A percentile compares a stretch with the other conserved stretches of the same genome.
Conservation (phyloP, 2,113 vertebrate species). For the Pteruthius melanotis region DNA sequence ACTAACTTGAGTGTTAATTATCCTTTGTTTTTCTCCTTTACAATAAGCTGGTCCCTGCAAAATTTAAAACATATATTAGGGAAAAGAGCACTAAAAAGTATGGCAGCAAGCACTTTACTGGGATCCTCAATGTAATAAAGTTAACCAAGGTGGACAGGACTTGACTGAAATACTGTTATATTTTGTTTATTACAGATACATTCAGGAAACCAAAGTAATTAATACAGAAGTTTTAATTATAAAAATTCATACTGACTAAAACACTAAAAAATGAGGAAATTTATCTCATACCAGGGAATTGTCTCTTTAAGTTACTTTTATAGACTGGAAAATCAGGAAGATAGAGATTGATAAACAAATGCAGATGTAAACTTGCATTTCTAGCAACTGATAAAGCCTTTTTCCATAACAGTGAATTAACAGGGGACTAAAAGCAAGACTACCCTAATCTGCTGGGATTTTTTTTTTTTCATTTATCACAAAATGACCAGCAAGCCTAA, state of each 20-base stretch:
- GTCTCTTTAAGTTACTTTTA: background rate
- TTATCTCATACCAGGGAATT: background rate
- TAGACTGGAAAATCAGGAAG: background rate
- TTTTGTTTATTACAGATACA: background rate
- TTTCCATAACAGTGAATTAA: background rate
- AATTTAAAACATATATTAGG: background rate
- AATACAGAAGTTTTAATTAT: background rate
- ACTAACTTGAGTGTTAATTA: background rate
- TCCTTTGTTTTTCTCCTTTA: background rate
- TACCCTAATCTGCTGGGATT: background rate
- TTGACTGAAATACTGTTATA: background rate
- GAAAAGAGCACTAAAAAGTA: background rate
- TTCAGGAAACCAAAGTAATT: background rate
- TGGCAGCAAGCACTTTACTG: background rate
- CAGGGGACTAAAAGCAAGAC: background rate
- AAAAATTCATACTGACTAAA: background rate
- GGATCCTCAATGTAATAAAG: background rate
- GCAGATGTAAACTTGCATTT: background rate
- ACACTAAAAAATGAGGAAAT: background rate
- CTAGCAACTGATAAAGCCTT: background rate
- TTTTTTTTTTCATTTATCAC: background rate
- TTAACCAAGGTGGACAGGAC: background rate
- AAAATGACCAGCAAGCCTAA: background rate
- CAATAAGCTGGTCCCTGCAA: background rate
- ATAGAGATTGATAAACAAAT: background rate